These are phyloP conservation scores for Lethrus apterus DNA, from an alignment of 1,140 invertebrate species.

Conservation along the genomic window DNA sequence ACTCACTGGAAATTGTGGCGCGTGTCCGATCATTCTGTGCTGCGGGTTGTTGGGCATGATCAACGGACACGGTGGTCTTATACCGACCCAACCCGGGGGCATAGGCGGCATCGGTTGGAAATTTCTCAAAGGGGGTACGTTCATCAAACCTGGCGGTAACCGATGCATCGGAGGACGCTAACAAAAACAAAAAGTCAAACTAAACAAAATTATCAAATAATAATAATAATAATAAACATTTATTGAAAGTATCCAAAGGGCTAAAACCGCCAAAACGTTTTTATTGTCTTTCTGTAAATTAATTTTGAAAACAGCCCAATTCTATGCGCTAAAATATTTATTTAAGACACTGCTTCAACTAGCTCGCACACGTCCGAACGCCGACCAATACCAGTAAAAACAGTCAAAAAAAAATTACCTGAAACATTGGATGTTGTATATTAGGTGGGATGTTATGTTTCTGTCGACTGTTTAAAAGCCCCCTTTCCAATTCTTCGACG, in stretches of 20 bases:
- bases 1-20: slow-evolving; percentile 2
- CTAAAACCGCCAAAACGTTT: too few species aligned
- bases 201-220: not conserved
- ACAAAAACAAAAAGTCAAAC: not conserved
- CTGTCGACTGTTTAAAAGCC: slow-evolving; percentile 42
- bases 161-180: not conserved
- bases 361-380: too few species aligned
- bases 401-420: slow-evolving; percentile 19
- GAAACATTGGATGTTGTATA: slow-evolving; percentile 18
- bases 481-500: slow-evolving; percentile 50
- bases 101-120: slow-evolving; percentile 4
- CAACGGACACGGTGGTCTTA: not conserved
- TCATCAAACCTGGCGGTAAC: slow-evolving; percentile 4
- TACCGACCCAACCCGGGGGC: slow-evolving; percentile 1
- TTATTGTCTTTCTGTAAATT: too few species aligned
- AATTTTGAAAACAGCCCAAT: too few species aligned
- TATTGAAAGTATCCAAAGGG: too few species aligned
- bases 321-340: too few species aligned
- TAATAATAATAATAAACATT: too few species aligned
- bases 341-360: too few species aligned
- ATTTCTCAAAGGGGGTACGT: not conserved
- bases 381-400: too few species aligned
- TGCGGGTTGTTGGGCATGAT: not conserved
- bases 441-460: slow-evolving; percentile 17
- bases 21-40: not conserved